A percentile compares a stretch with the other conserved stretches of the same genome.
Conservation (phyloP, 2,113 vertebrate genomes). For the Eulemur rufifrons region DNA sequence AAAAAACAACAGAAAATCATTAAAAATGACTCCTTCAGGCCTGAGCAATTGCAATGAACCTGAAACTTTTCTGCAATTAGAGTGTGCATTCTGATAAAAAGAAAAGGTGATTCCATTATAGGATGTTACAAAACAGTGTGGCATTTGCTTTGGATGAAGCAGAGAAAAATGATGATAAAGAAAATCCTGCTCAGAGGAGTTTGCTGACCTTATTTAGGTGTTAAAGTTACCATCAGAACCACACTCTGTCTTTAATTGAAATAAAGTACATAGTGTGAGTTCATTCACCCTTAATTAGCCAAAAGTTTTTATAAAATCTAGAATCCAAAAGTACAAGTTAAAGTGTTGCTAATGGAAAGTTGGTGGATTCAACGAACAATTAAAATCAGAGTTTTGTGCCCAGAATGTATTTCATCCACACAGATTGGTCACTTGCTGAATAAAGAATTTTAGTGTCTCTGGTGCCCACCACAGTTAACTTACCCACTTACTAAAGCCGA, state of each 20-base stretch:
- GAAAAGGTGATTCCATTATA: background rate
- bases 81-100: background rate
- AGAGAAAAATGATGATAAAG: background rate
- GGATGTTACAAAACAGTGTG: background rate
- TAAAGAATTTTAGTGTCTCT: background rate
- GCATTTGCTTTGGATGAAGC: background rate
- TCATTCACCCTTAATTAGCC: background rate
- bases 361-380: background rate
- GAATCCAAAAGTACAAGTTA: background rate
- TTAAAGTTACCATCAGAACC: background rate
- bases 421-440: background rate
- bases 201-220: background rate
- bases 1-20: background rate
- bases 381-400: constrained; percentile 22
- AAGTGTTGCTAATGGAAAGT: background rate
- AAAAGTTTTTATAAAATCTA: background rate
- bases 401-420: background rate
- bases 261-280: background rate
- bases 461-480: background rate
- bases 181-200: background rate
- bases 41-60: background rate
- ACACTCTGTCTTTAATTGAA: background rate
- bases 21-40: background rate
- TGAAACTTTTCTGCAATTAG: background rate
- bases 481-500: background rate